Evolutionary conservation across 35 echinoderm and acorn worm species (phyloP), one percentile per base, ranked within the genome.

Genomic region (Diadema setosum): DNA sequence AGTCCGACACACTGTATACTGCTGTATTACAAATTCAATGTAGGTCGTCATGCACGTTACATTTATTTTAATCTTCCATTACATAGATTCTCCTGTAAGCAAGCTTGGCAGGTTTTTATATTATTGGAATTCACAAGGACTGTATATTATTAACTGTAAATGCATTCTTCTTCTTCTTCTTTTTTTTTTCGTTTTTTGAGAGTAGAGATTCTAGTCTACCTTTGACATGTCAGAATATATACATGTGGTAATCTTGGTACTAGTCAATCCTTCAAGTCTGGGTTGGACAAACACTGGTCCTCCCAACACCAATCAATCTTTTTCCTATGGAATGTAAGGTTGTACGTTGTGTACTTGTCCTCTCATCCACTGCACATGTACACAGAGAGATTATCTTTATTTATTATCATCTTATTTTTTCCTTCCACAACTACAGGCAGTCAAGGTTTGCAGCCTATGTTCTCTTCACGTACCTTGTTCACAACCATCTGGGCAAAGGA

Each of bases 361-460:
- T 55, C 49, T 55, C 21, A 16, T 55, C 49, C 49, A 1, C 21
- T 16, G 14, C 14, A 12, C 21, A 21, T 12, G 21, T 21, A 55
- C 0, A 55, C 2, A 55, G 49, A 55, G 21, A 55, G 14, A 55
- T 55, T 21, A 16, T 12, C 0, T 1, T 12, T 16, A 55, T 21
- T 55, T 55, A 2, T 16, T 21, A 12, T 55, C 26, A n/a, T 58
- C 14, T 58, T 2, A 2, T 58, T 45, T 50, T 41, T 23, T 20
- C 46, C 70, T 34, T 87, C 75, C 23, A 27, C 37, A 8, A 4
- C 65, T 85, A 20, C 65, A 89, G 87, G 48, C 33, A 34, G 18
- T 89, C 82, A n/a, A 15, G 88, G 11, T 84, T 83, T 63, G 88
- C 80, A 41, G 80, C 75, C 17, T 90, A 90, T 34, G 55, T 76